Base-by-base conservation (phyloP, 2,797 vertebrate genomes). In the Rousettus madagascariensis region DNA sequence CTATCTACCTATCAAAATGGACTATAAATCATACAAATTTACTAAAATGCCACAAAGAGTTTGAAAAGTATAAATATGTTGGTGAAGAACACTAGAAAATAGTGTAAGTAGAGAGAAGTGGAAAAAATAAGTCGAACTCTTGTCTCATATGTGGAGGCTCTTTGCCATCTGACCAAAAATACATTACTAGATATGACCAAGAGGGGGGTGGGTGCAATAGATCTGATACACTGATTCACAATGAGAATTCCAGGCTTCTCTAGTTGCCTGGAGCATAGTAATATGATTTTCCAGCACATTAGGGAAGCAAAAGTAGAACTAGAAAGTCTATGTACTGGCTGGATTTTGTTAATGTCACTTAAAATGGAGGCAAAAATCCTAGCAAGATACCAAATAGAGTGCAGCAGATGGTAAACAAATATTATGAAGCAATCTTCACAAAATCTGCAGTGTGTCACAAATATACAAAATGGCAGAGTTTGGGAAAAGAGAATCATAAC, bases 361-460 rank as follows among this genome's bases (percentile, higher is more conserved):
- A 97, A 98, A 98, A 98, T 93, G 98, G 97, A 98, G 98, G 97
- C 59, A 97, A 97, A 97, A 98, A 98, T 92, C 97, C 98, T 98
- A 96, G n/a, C 97, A 98, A 98, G 98, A 98, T 71, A 97, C 96
- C 97, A 91, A 98, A 97, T 2, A 97, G 98, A 97, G 97, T 80
- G 97, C 97, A 94, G 98, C 98, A 98, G 98, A 98, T 98, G 98
- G 98, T 86, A 98, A 98, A 97, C 97, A 98, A 98, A 98, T 98
- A 98, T 98, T 97, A 97, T 94, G 97, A 97, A 98, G 98, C 98
- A 97, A 98, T 98, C 98, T 98, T 98, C 77, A 49, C 97, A 94
- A 98, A 98, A 98, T 97, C 96, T 97, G 98, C 97, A 97, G 97
- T 53, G 97, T 97, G 97, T 98, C 98, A 98, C 97, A 97, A 96